Base-by-base conservation (phyloP, 2,888 invertebrate genomes). In the Xylota sylvarum region DNA sequence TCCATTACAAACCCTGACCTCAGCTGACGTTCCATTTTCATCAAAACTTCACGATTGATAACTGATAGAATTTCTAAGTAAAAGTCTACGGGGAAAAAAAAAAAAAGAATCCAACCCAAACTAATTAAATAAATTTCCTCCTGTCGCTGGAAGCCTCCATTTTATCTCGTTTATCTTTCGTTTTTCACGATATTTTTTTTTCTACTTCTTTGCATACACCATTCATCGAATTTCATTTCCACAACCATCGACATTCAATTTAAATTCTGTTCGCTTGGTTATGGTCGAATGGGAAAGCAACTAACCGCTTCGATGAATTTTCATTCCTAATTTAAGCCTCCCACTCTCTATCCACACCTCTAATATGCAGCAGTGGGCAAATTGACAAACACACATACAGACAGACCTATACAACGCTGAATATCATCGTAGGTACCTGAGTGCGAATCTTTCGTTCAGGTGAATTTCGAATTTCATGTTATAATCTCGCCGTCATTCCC, bases 271-370 rank as follows among this genome's bases (percentile, higher is more conserved):
- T 85, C 85, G 76, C 62, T 81, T 72, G 76, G 85, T 85, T 85
- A 81, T 81, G 81, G 85, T 81, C 81, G 85, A 85, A 85, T 81
- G 81, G 70, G 46, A 77, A 85, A 81, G 81, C 85, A 85, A 81
- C 85, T 85, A 85, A 81, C 85, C 85, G 85, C 85, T 85, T 32
- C 85, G 65, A 60, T 85, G 81, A 76, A 55, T 85, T 72, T 67
- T 65, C 80, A 65, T 74, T 65, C 80, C 76, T 85, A 80, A 65
- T 81, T 81, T 74, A 55, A 78, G 27, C 43, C 48, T 30, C 55
- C 35, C 50, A 52, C 58, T 52, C 46, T 23, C 58, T 48, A 52
- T 85, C 58, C 60, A 37, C 64, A 73, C 64, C 46, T 62, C 17
- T 37, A 62, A 62, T 69, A 27, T 62, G 69, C 73, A 79, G n/a